A percentile compares a stretch with the other conserved stretches of the same genome.
These are phyloP conservation scores for Trichomalopsis sarcophagae DNA, from an alignment of 1,140 invertebrate genomes.

Conservation along the genomic window DNA sequence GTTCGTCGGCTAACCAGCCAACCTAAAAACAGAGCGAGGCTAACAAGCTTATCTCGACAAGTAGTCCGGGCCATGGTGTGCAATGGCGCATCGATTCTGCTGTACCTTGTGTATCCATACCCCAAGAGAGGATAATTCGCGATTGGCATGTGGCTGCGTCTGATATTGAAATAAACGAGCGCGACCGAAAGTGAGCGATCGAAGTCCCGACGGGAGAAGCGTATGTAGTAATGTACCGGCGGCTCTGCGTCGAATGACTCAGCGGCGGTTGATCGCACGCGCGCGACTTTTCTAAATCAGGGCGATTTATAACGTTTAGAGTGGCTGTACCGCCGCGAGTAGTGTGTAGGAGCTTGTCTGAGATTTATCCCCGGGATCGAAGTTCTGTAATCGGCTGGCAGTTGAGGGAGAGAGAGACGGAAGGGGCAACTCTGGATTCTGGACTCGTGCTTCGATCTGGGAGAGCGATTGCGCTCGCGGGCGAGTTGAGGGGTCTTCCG, in stretches of 20 bases:
- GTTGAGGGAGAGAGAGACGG: no score
- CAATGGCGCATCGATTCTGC: background rate
- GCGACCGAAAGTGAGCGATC: background rate
- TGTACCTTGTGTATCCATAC: background rate
- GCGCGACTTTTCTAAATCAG: slow-evolving; percentile 7
- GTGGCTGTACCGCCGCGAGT: background rate
- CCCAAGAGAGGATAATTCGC: background rate
- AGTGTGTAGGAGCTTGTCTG: background rate
- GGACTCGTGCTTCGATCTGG: no score
- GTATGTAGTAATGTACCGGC: background rate
- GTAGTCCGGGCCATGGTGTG: background rate
- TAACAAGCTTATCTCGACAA: slow-evolving; percentile 13
- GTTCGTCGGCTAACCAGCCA: background rate
- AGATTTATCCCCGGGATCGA: slow-evolving; percentile 1
- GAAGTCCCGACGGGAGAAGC: background rate
- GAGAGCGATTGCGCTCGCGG: no score
- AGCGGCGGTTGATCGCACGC: background rate
- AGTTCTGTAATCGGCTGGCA: background rate
- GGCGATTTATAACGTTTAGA: slow-evolving; percentile 10
- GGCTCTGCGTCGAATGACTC: background rate
- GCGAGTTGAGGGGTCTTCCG: no score
- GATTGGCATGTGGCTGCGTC: background rate
- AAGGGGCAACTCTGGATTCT: no score
- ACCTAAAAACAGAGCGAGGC: background rate
- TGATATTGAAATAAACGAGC: slow-evolving; percentile 41